Evolutionary conservation across 1,140 invertebrate species (phyloP).

Genomic region (Euura saliciscinereae): DNA sequence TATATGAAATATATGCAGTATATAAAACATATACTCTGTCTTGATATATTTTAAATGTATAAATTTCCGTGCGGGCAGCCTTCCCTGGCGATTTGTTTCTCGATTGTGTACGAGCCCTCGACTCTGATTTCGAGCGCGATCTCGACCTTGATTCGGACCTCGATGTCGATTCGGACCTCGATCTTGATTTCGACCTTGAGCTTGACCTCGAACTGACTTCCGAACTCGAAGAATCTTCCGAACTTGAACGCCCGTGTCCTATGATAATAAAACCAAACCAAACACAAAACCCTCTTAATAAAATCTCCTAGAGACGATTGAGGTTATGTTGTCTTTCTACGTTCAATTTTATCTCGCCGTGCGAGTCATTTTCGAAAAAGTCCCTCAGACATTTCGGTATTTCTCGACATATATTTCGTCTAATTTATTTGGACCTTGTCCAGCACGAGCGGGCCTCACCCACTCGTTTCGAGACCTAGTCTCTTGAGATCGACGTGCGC

Average conservation of each 20-base stretch:
- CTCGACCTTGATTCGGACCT: too few species aligned
- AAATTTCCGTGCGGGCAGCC: too few species aligned
- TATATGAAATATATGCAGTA: too few species aligned
- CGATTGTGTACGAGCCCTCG: conserved; percentile 17
- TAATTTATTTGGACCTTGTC: conserved; percentile 11
- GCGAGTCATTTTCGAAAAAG: conserved; percentile 16
- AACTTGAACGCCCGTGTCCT: conserved; percentile 18
- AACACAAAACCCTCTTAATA: background rate
- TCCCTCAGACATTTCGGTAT: conserved; percentile 20
- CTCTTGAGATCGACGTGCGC: conserved; percentile 18
- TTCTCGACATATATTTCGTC: conserved; percentile 18
- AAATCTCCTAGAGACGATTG: conserved; percentile 21
- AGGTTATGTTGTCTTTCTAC: conserved; percentile 17
- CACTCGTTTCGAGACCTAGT: conserved; percentile 11
- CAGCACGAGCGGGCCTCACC: background rate
- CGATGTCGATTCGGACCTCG: conserved; percentile 15
- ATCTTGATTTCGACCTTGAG: conserved; percentile 19
- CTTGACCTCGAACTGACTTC: conserved; percentile 17
- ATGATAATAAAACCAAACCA: conserved; percentile 13
- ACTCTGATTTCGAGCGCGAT: too few species aligned
- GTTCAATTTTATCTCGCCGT: conserved; percentile 1
- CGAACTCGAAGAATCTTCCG: conserved; percentile 20
- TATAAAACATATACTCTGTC: too few species aligned
- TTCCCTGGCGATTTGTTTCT: conserved; percentile 19
- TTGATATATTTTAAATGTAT: too few species aligned